These are phyloP conservation scores for Drosophila paracracens DNA, from an alignment of 2,888 invertebrate genomes.

Conservation along the genomic window DNA sequence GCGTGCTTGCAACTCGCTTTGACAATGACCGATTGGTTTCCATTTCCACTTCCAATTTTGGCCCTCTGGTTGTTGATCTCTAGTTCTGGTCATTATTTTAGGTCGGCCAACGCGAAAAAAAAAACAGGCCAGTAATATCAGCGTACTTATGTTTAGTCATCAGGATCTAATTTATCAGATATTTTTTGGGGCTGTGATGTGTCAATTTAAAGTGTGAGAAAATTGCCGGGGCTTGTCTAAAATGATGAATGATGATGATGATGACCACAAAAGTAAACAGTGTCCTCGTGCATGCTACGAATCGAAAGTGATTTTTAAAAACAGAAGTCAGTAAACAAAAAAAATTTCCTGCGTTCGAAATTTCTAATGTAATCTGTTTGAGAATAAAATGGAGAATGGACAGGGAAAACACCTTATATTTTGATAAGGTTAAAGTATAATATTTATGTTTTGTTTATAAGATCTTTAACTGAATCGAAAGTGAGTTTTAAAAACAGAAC, in stretches of 20 bases:
- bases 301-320: slow-evolving; percentile 7
- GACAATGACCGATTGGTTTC: slow-evolving; percentile 83
- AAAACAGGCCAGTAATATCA: background rate
- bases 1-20: slow-evolving; percentile 57
- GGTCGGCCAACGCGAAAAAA: slow-evolving; percentile 3
- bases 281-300: slow-evolving; percentile 14
- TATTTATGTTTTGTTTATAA: no score
- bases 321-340: background rate
- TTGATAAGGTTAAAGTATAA: no score
- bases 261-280: slow-evolving; percentile 45
- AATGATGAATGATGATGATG: slow-evolving; percentile 58
- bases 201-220: slow-evolving; percentile 82
- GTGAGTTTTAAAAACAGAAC: no score
- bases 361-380: background rate
- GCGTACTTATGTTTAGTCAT: slow-evolving; percentile 73
- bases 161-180: slow-evolving; percentile 80
- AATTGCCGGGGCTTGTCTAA: slow-evolving; percentile 53
- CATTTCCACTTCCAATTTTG: slow-evolving; percentile 44
- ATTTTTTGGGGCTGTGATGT: slow-evolving; percentile 56
- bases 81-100: slow-evolving; percentile 23
- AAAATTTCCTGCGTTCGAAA: background rate
- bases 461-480: no score
- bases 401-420: background rate
- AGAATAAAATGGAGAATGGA: background rate
- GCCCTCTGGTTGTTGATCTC: slow-evolving; percentile 13